phyloP scores from a whole-genome alignment of 2,888 invertebrate genomes.

The Cylloceria caligata region DNA sequence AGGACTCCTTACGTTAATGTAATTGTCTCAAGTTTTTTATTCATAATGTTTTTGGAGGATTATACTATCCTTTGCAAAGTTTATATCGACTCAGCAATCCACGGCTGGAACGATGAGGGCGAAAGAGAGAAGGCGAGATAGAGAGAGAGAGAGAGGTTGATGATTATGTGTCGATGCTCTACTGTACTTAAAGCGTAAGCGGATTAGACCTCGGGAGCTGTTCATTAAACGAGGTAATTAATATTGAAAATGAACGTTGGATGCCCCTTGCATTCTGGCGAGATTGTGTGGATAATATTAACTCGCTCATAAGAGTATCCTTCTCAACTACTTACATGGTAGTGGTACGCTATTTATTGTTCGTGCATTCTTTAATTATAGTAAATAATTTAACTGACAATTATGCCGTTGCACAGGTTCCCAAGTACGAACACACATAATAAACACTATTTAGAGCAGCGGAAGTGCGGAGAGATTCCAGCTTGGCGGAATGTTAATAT shows the following conservation, averaged over 20 bases:
- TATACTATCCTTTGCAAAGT: too few relatives aligned
- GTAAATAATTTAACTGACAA: conserved; percentile 36
- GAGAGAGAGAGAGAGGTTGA: neutral
- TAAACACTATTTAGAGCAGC: conserved; percentile 43
- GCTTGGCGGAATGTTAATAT: conserved; percentile 19
- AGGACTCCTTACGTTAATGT: too few relatives aligned
- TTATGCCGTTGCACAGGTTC: neutral
- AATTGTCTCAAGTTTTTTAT: too few relatives aligned
- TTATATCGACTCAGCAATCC: too few relatives aligned
- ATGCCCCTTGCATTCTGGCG: conserved; percentile 49
- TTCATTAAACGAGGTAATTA: conserved; percentile 79
- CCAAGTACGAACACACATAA: neutral
- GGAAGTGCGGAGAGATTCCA: conserved; percentile 59
- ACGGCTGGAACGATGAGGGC: too few relatives aligned
- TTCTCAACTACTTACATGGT: conserved; percentile 41
- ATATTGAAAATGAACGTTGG: conserved; percentile 72
- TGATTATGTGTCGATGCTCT: conserved; percentile 43
- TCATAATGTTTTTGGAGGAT: too few relatives aligned
- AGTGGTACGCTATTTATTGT: neutral
- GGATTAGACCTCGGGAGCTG: conserved; percentile 72
- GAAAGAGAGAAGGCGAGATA: neutral
- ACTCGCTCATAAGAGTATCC: conserved; percentile 38
- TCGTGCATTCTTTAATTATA: conserved; percentile 16
- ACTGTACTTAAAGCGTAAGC: conserved; percentile 73
- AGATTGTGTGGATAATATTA: conserved; percentile 43